Evolutionary conservation across 2,797 vertebrate genomes (phyloP), one percentile per base, ranked within the genome.

Genomic region (Ctenopoma multispine): DNA sequence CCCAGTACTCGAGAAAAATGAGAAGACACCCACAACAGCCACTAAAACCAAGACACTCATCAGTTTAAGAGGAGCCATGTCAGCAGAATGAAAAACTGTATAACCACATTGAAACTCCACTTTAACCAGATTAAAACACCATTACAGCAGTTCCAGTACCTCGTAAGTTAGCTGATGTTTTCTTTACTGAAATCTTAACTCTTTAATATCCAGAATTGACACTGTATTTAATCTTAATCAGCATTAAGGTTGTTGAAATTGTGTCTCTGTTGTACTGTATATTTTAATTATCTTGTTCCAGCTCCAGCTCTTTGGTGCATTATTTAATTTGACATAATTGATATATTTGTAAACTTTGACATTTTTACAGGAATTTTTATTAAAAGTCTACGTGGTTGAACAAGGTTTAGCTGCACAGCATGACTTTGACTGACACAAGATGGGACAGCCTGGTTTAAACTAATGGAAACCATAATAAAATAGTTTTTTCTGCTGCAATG

Each of bases 1-100:
- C 23, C n/a, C 17, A 44, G 34, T 18, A 18, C 59, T 75, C 11
- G n/a, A 86, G 62, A 89, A 77, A 80, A 83, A 72, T 41, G 50
- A 74, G 24, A 64, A 53, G 43, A 88, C 82, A 81, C 89, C 89
- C 89, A 89, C 89, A 88, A 36, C 79, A 73, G 81, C 85, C 84
- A 76, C 90, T 69, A 88, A 89, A 90, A 86, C 87, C 87, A 86
- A 86, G 59, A 81, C 54, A 59, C 44, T 76, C 66, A 40, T 87
- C 75, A 72, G 24, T 17, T 55, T 49, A 55, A 85, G 69, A 87
- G 72, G 55, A 73, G 84, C 72, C 63, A 67, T 53, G 67, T 90
- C 88, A 90, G 83, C 84, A 81, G 56, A 47, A 57, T n/a, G 66
- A 80, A 80, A 83, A 83, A 76, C 27, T 34, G 21, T 11, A 56